Conservation (phyloP, 2,888 invertebrate genomes). For the Pantelozetes paolii region DNA sequence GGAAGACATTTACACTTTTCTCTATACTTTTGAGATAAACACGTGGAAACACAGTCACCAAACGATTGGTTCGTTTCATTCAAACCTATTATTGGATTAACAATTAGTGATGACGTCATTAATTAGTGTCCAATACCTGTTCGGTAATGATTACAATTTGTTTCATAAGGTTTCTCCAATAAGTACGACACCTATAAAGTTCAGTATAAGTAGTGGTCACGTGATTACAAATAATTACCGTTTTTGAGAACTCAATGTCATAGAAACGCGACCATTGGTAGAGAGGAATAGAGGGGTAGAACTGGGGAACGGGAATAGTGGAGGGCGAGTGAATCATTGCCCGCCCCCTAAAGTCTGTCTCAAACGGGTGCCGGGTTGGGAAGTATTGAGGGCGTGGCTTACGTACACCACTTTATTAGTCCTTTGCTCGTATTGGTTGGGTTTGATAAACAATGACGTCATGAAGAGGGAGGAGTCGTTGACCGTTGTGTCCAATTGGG, state of each 20-base stretch:
- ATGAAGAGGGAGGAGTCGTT: neutral
- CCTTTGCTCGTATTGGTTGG: constrained; percentile 22
- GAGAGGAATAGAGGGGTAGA: constrained; percentile 35
- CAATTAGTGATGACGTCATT: neutral
- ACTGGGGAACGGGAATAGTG: constrained; percentile 28
- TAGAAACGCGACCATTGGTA: constrained; percentile 37
- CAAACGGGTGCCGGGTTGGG: constrained; percentile 31
- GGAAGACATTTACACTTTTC: constrained; percentile 39
- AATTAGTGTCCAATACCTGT: neutral
- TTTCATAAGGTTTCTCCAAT: constrained; percentile 35
- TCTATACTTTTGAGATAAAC: constrained; percentile 30
- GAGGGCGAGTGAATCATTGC: constrained; percentile 19
- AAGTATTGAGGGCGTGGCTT: constrained; percentile 1
- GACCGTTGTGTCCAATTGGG: neutral
- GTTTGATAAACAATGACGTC: constrained; percentile 25
- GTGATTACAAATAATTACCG: too few species aligned
- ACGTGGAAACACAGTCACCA: constrained; percentile 36
- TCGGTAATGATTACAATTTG: constrained; percentile 31
- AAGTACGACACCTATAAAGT: constrained; percentile 35
- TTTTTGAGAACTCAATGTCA: constrained; percentile 37
- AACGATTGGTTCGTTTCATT: constrained; percentile 24
- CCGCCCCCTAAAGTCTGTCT: constrained; percentile 26
- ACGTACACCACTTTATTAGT: constrained; percentile 36
- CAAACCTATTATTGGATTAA: neutral
- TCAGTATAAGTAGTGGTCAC: too few species aligned